Conservation (phyloP, 2,888 invertebrate species). For the Nematopogon swammerdamellus region DNA sequence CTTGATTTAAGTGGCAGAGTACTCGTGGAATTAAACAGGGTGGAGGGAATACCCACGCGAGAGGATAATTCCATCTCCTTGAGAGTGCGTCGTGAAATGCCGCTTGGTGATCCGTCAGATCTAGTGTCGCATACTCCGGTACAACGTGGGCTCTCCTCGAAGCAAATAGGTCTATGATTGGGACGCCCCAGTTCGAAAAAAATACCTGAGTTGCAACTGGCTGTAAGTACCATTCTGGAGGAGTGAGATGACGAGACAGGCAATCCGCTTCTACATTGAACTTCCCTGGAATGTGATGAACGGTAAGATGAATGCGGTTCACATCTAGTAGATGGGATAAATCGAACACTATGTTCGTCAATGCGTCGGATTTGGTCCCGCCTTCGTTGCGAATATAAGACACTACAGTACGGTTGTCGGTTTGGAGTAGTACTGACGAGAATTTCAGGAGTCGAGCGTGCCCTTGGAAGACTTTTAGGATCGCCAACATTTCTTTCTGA, state of each 20-base stretch:
- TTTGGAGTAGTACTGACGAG: conserved; percentile 10
- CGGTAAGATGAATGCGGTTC: no score
- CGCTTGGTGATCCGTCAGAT: not conserved
- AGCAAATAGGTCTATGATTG: conserved; percentile 11
- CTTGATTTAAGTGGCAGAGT: conserved; percentile 12
- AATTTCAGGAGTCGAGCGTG: not conserved
- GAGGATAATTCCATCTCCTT: conserved; percentile 11
- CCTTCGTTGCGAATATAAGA: conserved; percentile 14
- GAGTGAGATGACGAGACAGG: not conserved
- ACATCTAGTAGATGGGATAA: no score
- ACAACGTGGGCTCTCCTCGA: conserved; percentile 8
- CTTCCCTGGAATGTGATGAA: conserved; percentile 11
- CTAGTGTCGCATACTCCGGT: conserved; percentile 5
- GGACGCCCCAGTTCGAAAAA: conserved; percentile 11
- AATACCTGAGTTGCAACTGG: conserved; percentile 5
- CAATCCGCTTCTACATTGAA: conserved; percentile 10
- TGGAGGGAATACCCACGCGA: conserved; percentile 19
- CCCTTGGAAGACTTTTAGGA: conserved; percentile 5
- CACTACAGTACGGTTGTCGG: conserved; percentile 14
- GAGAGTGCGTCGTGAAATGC: conserved; percentile 15
- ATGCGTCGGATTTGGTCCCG: conserved; percentile 5
- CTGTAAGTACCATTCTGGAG: conserved; percentile 13
- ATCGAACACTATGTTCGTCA: not conserved
- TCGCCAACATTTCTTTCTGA: conserved; percentile 13
- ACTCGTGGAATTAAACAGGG: conserved; percentile 14